Percentiles rank a stretch among this genome's conserved stretches.
phyloP scores from a whole-genome alignment of 2,113 vertebrate genomes.

The Puntigrus tetrazona region DNA sequence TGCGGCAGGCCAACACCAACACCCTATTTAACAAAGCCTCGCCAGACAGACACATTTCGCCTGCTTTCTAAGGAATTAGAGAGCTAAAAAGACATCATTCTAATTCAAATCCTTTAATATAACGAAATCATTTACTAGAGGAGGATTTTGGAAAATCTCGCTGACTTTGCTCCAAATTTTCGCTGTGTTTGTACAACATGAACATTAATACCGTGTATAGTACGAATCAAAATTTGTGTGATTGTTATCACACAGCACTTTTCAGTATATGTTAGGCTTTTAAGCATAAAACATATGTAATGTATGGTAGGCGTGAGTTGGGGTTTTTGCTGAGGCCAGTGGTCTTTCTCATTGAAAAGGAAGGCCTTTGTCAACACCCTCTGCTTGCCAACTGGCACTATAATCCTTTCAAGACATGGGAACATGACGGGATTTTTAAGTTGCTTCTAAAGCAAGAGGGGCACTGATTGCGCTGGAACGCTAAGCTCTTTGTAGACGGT shows the following conservation, averaged over 20 bases:
- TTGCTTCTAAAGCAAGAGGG: conserved; percentile 2
- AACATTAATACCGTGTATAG: neutral
- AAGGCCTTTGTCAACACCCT: conserved; percentile 47
- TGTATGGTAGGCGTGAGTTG: conserved; percentile 17
- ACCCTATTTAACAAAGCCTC: conserved; percentile 42
- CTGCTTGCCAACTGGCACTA: conserved; percentile 42
- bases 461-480: conserved; percentile 14
- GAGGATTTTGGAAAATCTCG: neutral
- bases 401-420: conserved; percentile 47
- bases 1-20: conserved; percentile 39
- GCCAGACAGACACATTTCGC: conserved; percentile 43
- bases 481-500: conserved; percentile 15
- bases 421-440: conserved; percentile 55
- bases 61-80: conserved; percentile 27
- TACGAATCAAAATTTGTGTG: neutral
- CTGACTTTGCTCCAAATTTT: neutral
- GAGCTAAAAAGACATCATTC: neutral
- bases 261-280: conserved; percentile 24
- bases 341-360: conserved; percentile 44
- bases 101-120: neutral
- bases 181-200: neutral
- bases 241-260: conserved; percentile 8
- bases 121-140: neutral
- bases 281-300: conserved; percentile 18
- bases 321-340: conserved; percentile 37